These are phyloP conservation scores for Drosophila truncata DNA, from an alignment of 1,140 invertebrate species.

Conservation along the genomic window DNA sequence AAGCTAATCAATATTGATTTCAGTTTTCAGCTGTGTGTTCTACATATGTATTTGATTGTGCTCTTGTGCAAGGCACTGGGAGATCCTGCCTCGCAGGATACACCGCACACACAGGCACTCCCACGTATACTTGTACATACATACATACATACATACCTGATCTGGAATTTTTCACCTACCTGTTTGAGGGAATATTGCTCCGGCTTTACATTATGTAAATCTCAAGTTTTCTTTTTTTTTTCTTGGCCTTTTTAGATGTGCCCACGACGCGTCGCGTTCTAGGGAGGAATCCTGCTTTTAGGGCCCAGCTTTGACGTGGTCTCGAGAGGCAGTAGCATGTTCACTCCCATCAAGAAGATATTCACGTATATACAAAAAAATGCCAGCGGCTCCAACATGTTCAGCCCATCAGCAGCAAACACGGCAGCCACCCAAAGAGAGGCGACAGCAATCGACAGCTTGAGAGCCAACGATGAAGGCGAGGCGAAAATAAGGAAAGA, in stretches of 20 bases:
- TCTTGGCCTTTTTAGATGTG: slow-evolving; percentile 46
- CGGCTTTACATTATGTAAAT: slow-evolving; percentile 24
- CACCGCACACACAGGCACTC: slow-evolving; percentile 11
- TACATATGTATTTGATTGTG: slow-evolving; percentile 2
- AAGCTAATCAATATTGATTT: slow-evolving; percentile 64
- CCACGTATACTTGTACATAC: not conserved
- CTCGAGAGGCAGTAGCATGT: slow-evolving; percentile 63
- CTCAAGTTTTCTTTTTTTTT: not conserved
- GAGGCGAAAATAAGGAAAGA: not conserved
- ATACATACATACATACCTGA: slow-evolving; percentile 25
- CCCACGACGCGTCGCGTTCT: not conserved
- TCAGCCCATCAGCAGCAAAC: slow-evolving; percentile 53
- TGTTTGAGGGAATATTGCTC: not conserved
- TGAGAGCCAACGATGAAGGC: slow-evolving; percentile 29
- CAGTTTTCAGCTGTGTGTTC: slow-evolving; percentile 8
- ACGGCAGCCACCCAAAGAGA: slow-evolving; percentile 6
- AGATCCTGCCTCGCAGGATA: slow-evolving; percentile 26
- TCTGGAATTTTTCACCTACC: slow-evolving; percentile 29
- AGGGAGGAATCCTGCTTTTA: slow-evolving; percentile 1
- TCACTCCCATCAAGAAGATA: slow-evolving; percentile 83
- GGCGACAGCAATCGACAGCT: not conserved
- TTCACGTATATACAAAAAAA: slow-evolving; percentile 85
- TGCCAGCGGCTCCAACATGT: slow-evolving; percentile 78
- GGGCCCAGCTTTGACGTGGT: slow-evolving; percentile 12
- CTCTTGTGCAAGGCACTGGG: slow-evolving; percentile 9